A percentile compares a stretch with the other conserved stretches of the same genome.
Evolutionary conservation across 2,888 invertebrate species (phyloP).

Genomic region (Caenorhabditis sp.): DNA sequence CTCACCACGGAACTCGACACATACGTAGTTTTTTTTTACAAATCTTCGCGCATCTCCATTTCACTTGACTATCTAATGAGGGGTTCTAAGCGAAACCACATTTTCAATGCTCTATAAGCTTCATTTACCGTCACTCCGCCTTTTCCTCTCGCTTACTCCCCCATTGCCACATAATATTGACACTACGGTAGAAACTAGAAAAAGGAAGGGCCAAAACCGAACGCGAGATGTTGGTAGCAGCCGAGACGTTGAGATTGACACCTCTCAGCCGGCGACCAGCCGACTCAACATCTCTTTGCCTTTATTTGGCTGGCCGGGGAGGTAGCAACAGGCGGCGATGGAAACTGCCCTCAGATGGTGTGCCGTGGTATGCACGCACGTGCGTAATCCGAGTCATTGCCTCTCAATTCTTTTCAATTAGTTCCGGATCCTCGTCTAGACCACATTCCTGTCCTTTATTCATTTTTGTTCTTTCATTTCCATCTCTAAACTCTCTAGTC

Average conservation of each 20-base stretch:
- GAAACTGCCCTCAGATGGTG: constrained; percentile 19
- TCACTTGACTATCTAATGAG: constrained; percentile 26
- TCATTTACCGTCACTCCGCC: constrained; percentile 7
- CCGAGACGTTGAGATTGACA: constrained; percentile 60
- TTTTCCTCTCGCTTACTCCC: constrained; percentile 15
- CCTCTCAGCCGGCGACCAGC: constrained; percentile 48
- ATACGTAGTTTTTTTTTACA: constrained; percentile 19
- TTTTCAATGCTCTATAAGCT: constrained; percentile 12
- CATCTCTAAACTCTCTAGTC: not conserved
- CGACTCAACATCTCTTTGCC: constrained; percentile 55
- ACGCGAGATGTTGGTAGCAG: constrained; percentile 44
- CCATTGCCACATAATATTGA: constrained; percentile 56
- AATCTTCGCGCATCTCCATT: constrained; percentile 34
- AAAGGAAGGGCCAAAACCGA: constrained; percentile 55
- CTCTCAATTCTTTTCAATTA: constrained; percentile 7
- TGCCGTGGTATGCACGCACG: constrained; percentile 50
- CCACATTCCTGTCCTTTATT: not conserved
- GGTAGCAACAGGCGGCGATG: not conserved
- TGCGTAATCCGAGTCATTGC: constrained; percentile 51
- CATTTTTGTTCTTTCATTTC: constrained; percentile 2
- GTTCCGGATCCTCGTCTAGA: constrained; percentile 25
- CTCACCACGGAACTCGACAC: constrained; percentile 2
- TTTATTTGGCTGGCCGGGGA: constrained; percentile 50
- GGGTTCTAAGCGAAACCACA: constrained; percentile 40
- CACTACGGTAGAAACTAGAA: constrained; percentile 68